Base-by-base conservation (phyloP, 2,113 vertebrate species). In the Lethenteron reissneri region DNA sequence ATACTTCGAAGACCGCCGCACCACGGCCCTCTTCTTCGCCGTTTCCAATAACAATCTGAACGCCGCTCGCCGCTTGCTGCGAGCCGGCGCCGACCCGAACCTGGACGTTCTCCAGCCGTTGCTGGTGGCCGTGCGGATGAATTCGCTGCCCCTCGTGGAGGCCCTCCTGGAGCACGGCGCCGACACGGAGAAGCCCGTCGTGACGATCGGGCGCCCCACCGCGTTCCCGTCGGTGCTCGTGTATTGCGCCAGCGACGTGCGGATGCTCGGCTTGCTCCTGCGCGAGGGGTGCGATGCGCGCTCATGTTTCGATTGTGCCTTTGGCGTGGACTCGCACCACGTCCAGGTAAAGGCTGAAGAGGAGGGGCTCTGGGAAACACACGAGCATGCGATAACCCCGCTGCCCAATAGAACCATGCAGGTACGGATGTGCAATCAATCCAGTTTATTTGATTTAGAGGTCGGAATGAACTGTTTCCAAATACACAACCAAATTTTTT, bases 1-100 rank as follows among this genome's bases (percentile, higher is more conserved):
- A 69, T 81, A 89, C 70, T 90, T 90, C 0, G 89, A 95, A 76
- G 94, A 97, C 79, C 84, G 84, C 2, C 88, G 92, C 57, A 88
- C 78, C 74, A 89, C 86, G 0, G 78, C 81, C 0, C 86, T 97
- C 70, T 95, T 89, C 76, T 95, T 88, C 58, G 78, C 88, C 0
- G 88, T 94, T 74, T 76, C 79, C 74, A 92, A 92, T 77, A 86
- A 85, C 78, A 94, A 97, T 15, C 73, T 83, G 1, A 77, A 86
- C 0, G 85, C 85, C 2, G 83, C 84, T 0, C 76, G 79, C 68
- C 80, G 86, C 81, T 80, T 97, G 72, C 80, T 97, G 73, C 77
- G 78, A 21, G 86, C 88, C 0, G 91, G 91, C 1, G 92, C 92
- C 21, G 77, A 88, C 75, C 88, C 92, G 56, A 90, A 95, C 72